These are phyloP conservation scores for Oithona nana DNA, from an alignment of 2,888 invertebrate species.

Conservation along the genomic window DNA sequence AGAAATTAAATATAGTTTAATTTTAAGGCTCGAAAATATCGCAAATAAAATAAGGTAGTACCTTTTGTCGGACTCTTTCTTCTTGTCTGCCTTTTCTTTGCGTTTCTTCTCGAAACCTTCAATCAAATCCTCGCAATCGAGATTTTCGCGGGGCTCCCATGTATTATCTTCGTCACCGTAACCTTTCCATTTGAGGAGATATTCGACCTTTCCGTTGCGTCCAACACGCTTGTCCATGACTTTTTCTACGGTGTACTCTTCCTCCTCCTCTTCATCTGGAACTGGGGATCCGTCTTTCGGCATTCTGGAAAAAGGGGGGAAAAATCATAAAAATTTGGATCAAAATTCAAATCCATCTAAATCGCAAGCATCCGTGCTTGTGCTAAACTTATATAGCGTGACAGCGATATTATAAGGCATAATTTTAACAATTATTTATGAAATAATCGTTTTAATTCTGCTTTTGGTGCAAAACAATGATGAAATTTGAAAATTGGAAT, in stretches of 20 bases:
- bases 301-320: background rate
- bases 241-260: constrained; percentile 76
- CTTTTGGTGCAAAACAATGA: too few species aligned
- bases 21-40: too few species aligned
- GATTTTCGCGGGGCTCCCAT: constrained; percentile 18
- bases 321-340: too few species aligned
- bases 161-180: constrained; percentile 23
- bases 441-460: too few species aligned
- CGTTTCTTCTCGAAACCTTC: constrained; percentile 47
- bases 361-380: too few species aligned
- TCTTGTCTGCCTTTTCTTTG: constrained; percentile 40
- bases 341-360: too few species aligned
- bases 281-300: background rate
- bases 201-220: constrained; percentile 44
- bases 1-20: too few species aligned
- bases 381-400: too few species aligned
- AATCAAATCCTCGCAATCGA: constrained; percentile 18
- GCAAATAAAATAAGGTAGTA: background rate
- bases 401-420: too few species aligned
- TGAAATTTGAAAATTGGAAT: too few species aligned
- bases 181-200: constrained; percentile 45
- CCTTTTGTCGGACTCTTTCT: constrained; percentile 20
- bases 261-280: constrained; percentile 31
- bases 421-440: too few species aligned
- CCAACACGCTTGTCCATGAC: constrained; percentile 61